Conservation (phyloP, 2,888 invertebrate species). For the Drosophila anomalipes region DNA sequence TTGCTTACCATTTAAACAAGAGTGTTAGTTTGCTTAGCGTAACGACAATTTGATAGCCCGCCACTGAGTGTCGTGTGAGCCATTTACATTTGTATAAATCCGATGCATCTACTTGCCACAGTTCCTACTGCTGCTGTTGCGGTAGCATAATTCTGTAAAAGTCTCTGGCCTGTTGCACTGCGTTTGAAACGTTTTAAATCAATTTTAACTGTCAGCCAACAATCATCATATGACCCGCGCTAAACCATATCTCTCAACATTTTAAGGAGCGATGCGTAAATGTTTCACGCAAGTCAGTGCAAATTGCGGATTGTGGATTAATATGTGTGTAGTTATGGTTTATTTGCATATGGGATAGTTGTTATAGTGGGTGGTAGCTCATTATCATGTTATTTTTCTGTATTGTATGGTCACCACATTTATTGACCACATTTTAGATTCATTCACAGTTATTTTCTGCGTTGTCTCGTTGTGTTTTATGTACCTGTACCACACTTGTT, state of each 20-base stretch:
- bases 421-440: conserved; percentile 75
- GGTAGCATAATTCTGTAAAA: neutral
- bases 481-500: conserved; percentile 33
- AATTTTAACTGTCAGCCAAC: conserved; percentile 49
- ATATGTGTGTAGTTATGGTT: conserved; percentile 7
- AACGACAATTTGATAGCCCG: conserved; percentile 37
- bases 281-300: neutral
- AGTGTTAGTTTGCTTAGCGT: neutral
- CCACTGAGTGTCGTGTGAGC: conserved; percentile 33
- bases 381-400: conserved; percentile 18
- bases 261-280: conserved; percentile 49
- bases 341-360: neutral
- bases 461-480: conserved; percentile 32
- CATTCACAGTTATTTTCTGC: conserved; percentile 76
- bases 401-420: conserved; percentile 51
- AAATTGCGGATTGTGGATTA: conserved; percentile 12
- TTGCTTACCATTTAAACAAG: neutral
- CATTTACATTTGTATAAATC: conserved; percentile 37
- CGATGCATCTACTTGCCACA: conserved; percentile 7
- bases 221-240: conserved; percentile 52
- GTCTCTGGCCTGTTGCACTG: conserved; percentile 33
- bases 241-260: conserved; percentile 65
- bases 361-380: neutral
- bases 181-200: conserved; percentile 47
- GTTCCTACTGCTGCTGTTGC: conserved; percentile 4